Percentiles rank a stretch among this genome's conserved stretches.
Conservation (phyloP, 1,140 invertebrate species). For the Aphelenchoides fujianensis region DNA sequence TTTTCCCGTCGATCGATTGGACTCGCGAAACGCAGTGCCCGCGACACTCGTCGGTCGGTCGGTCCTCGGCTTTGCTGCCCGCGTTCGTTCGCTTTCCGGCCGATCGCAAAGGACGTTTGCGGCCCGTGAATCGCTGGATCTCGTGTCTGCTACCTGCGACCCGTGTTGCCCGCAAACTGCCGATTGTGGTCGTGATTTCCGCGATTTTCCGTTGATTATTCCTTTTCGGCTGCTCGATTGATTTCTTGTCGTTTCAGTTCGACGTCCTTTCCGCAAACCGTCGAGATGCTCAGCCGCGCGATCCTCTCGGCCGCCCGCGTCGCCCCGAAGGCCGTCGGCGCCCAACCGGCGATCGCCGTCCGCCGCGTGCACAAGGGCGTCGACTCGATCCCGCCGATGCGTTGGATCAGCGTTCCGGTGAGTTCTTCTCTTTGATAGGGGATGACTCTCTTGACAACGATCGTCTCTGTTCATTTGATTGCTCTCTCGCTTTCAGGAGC, state of each 20-base stretch:
- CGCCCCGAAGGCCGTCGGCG: neutral
- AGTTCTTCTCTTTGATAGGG: constrained; percentile 13
- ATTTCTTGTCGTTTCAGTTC: constrained; percentile 1
- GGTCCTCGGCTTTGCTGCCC: neutral
- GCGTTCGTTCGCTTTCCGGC: neutral
- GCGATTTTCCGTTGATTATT: neutral
- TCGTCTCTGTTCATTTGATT: neutral
- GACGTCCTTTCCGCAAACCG: neutral
- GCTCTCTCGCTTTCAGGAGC: constrained; percentile 24
- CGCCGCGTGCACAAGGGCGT: constrained; percentile 30
- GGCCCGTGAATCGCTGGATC: too few species aligned
- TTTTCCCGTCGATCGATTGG: too few species aligned
- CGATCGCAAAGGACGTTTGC: too few species aligned
- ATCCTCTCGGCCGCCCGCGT: neutral
- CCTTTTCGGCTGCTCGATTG: neutral
- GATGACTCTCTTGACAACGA: neutral
- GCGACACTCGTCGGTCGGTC: neutral
- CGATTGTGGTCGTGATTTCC: neutral
- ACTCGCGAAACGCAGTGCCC: too few species aligned
- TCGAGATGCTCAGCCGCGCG: neutral
- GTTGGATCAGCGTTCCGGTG: constrained; percentile 25
- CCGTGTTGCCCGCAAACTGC: neutral
- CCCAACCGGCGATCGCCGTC: neutral
- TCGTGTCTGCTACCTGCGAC: too few species aligned
- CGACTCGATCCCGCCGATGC: constrained; percentile 27